Percentiles rank a stretch among this genome's conserved stretches.
These are phyloP conservation scores for Tympanoctomys barrerae DNA, from an alignment of 2,797 vertebrate species.

Conservation along the genomic window DNA sequence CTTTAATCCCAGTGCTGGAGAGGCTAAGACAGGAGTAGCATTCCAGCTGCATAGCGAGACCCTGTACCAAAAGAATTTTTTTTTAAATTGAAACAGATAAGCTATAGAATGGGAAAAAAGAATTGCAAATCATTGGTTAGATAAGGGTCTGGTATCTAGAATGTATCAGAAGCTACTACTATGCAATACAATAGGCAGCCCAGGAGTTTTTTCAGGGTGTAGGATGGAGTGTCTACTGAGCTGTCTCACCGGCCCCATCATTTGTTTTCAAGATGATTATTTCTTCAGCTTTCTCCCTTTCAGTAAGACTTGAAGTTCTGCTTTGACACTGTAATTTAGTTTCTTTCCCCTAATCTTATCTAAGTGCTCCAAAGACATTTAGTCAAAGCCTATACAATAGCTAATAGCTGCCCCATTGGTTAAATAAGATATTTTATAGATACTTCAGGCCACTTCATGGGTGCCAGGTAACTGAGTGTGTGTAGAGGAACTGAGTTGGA, in stretches of 20 bases:
- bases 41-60: too few relatives aligned
- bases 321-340: not conserved
- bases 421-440: constrained; percentile 16
- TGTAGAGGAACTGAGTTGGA: too few relatives aligned
- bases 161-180: not conserved
- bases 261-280: not conserved
- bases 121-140: not conserved
- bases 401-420: not conserved
- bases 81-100: not conserved
- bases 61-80: too few relatives aligned
- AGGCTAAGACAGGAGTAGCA: too few relatives aligned
- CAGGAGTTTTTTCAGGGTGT: too few relatives aligned
- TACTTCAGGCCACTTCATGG: not conserved
- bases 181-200: not conserved
- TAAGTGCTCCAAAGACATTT: constrained; percentile 26
- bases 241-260: too few relatives aligned
- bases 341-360: constrained; percentile 13
- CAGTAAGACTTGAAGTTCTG: not conserved
- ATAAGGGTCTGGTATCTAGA: not conserved
- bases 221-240: too few relatives aligned
- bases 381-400: not conserved
- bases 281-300: not conserved
- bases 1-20: too few relatives aligned
- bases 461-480: too few relatives aligned
- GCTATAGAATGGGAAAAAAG: not conserved